Percentiles rank a stretch among this genome's conserved stretches.
phyloP scores from a whole-genome alignment of 64 coral and sea anemone species.

The Porites lutea region DNA sequence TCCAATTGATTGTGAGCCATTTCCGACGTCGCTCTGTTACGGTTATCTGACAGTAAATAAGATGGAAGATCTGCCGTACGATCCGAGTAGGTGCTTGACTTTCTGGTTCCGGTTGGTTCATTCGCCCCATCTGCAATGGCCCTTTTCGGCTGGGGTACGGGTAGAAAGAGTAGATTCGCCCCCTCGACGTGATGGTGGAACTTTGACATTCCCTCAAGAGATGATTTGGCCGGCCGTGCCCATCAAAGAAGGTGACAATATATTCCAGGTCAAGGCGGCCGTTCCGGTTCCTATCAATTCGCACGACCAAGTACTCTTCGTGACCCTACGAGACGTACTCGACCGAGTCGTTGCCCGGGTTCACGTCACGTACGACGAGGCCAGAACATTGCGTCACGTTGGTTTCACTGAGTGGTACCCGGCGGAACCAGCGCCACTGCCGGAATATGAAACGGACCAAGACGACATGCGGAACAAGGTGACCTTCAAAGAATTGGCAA shows the following conservation, averaged over 20 bases:
- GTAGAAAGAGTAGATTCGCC: not conserved
- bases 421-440: not conserved
- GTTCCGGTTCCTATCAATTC: not conserved
- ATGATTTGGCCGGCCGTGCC: not conserved
- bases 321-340: not conserved
- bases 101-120: not conserved
- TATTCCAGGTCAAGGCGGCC: not conserved
- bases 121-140: not conserved
- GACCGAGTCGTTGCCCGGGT: not conserved
- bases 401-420: not conserved
- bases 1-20: not conserved
- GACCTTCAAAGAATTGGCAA: not conserved
- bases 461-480: not conserved
- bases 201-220: not conserved
- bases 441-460: not conserved
- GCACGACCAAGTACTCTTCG: not conserved
- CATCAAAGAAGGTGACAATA: not conserved
- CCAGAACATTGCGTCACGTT: not conserved
- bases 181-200: not conserved
- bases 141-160: not conserved
- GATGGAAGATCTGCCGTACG: not conserved
- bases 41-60: not conserved
- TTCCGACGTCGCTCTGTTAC: not conserved
- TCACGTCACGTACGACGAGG: not conserved
- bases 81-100: not conserved